phyloP scores from a whole-genome alignment of 1,140 invertebrate species.

The Eubasilissa regina region DNA sequence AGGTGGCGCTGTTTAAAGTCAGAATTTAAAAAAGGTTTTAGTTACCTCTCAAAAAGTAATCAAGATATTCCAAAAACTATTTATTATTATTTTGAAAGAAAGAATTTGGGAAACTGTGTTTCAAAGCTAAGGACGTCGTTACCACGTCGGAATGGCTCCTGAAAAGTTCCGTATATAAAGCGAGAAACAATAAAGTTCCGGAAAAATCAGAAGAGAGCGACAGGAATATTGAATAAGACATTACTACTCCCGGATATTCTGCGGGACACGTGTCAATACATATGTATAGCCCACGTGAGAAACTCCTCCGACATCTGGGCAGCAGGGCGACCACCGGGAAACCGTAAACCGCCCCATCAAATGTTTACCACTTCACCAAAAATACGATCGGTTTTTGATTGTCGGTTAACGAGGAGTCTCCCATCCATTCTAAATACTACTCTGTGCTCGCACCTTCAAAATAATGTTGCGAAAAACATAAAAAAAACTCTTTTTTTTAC shows the following conservation, averaged over 20 bases:
- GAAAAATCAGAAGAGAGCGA: conserved; percentile 51
- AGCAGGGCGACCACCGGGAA: neutral
- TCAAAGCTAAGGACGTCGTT: neutral
- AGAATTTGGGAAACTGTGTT: neutral
- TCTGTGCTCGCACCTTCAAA: no score
- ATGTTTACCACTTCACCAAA: no score
- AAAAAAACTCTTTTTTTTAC: no score
- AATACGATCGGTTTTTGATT: no score
- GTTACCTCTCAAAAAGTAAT: no score
- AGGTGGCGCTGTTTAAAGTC: no score
- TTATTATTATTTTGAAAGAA: neutral
- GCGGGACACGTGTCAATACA: conserved; percentile 15
- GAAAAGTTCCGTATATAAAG: conserved; percentile 35
- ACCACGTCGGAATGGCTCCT: neutral
- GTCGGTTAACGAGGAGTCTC: no score
- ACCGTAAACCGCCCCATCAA: no score
- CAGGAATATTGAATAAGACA: conserved; percentile 55
- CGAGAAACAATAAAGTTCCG: conserved; percentile 55
- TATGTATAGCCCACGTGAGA: conserved; percentile 28
- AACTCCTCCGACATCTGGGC: neutral
- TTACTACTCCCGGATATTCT: conserved; percentile 29
- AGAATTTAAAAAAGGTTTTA: no score
- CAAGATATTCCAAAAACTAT: no score
- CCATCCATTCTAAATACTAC: no score
- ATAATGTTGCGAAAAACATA: no score